These are phyloP conservation scores for Tichodroma muraria DNA, from an alignment of 2,113 vertebrate genomes.

Conservation along the genomic window DNA sequence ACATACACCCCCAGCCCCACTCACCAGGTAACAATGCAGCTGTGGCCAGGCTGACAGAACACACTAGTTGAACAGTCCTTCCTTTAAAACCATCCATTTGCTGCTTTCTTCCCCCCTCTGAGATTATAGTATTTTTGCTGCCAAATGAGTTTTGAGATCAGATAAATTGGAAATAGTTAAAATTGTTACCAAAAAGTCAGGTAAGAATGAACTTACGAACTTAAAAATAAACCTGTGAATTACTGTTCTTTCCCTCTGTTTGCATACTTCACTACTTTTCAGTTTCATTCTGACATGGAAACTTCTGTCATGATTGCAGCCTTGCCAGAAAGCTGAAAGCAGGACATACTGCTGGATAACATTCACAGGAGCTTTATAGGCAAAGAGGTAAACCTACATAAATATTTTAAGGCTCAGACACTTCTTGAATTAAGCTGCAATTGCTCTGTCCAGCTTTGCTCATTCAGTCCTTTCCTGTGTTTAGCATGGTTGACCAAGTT, in stretches of 20 bases:
- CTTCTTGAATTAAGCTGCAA: neutral
- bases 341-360: neutral
- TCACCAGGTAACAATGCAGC: neutral
- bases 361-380: neutral
- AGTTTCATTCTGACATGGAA: neutral
- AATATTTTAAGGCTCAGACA: neutral
- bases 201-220: neutral
- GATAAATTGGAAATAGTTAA: neutral
- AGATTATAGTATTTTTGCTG: neutral
- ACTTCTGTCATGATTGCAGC: neutral
- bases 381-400: neutral
- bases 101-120: neutral
- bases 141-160: neutral
- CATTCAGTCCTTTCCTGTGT: neutral
- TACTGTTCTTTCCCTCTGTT: neutral
- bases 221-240: neutral
- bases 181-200: neutral
- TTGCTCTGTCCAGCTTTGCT: neutral
- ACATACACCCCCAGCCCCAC: fast-evolving
- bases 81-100: neutral
- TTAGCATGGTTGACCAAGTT: neutral
- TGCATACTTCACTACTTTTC: neutral
- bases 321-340: neutral
- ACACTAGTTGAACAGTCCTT: neutral
- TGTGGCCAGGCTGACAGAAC: neutral